These are phyloP conservation scores for Anser brachyrhynchus DNA, from an alignment of 2,113 vertebrate genomes.

Conservation along the genomic window DNA sequence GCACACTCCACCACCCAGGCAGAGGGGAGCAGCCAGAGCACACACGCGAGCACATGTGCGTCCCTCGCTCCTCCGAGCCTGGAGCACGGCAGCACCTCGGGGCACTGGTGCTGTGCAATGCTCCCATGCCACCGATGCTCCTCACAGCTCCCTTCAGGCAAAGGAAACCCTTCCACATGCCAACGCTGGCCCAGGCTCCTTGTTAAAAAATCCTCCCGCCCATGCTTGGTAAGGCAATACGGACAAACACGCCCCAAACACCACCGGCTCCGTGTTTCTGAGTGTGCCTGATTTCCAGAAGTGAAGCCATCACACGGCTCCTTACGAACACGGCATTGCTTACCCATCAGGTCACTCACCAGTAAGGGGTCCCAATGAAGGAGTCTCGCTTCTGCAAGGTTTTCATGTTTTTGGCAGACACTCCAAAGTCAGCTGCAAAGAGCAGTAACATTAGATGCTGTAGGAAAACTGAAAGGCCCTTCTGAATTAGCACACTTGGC, in stretches of 20 bases:
- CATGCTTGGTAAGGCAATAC: rapidly evolving
- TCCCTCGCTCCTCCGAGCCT: neutral
- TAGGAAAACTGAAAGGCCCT: neutral
- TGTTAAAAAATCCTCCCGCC: neutral
- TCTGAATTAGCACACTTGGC: conserved; percentile 22
- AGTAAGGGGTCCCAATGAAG: conserved; percentile 97
- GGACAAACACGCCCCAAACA: neutral
- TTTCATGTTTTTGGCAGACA: conserved; percentile 96
- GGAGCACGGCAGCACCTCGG: rapidly evolving
- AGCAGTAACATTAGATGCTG: neutral
- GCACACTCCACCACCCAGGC: neutral
- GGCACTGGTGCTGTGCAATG: rapidly evolving
- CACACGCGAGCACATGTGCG: neutral
- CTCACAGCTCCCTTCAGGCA: neutral
- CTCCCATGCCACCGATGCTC: rapidly evolving
- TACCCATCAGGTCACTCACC: conserved; percentile 78
- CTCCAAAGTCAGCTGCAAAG: conserved; percentile 92
- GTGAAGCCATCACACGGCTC: neutral
- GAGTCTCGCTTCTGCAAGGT: conserved; percentile 94
- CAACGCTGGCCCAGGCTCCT: neutral
- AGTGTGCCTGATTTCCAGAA: neutral
- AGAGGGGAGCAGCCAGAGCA: neutral
- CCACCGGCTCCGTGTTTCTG: rapidly evolving
- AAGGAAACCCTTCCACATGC: rapidly evolving
- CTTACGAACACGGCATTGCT: rapidly evolving